Evolutionary conservation across 2,888 invertebrate species (phyloP), one percentile per base, ranked within the genome.

Genomic region (Cryptocheilus praepositus): DNA sequence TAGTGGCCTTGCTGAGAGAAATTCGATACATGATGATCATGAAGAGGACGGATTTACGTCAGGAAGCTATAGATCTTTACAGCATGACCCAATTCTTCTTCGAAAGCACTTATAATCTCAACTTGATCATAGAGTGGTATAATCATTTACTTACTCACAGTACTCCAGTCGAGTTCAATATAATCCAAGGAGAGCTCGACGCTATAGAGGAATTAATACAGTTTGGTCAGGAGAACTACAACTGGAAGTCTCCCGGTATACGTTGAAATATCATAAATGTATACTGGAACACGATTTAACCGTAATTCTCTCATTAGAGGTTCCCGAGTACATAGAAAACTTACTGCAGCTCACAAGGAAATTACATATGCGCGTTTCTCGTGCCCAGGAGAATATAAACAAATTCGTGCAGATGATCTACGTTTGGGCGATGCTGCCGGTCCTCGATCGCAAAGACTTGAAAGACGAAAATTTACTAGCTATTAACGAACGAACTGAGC

Each of bases 221-320:
- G 55, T 90, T 92, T 8, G 93, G 95, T 0, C 93, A 95, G 62
- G 90, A 90, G 43, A 90, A 92, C 28, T 91, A 95, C 53, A 95
- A 93, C 61, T 98, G 98, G 98, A 93, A 93, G 73, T 93, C 93
- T 66, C 93, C 94, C 81, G 94, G 97, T 96, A 89, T 8, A 51
- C 62, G 46, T 61, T 19, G 8, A 44, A 53, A 46, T 53, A 52
- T 7, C 36, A 5, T 5, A 15, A 7, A 28, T 11, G 8, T 19
- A 43, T 64, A 15, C 3, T 11, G 25, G 5, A 15, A 44, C 15
- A 49, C 11, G 91, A 36, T 90, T 94, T 43, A 95, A 92, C 60
- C 96, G 96, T 96, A 92, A 92, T 66, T 92, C 92, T 36, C 1
- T 36, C 13, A 11, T 15, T 64, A 88, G 88, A 86, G 91, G 93